These are phyloP conservation scores for Amazona ochrocephala DNA, from an alignment of 2,797 vertebrate species.

Conservation along the genomic window DNA sequence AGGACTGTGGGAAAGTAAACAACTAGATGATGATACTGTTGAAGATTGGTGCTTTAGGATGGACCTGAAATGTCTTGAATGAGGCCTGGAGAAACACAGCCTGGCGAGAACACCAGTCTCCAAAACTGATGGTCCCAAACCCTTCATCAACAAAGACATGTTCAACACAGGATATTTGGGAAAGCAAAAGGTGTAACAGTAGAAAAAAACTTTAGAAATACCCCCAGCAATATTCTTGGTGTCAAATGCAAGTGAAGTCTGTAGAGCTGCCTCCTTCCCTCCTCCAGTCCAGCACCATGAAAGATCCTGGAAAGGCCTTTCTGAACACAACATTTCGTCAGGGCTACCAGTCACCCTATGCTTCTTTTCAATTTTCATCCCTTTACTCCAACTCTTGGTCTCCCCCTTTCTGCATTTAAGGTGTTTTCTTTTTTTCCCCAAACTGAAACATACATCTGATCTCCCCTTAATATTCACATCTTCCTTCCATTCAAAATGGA, in stretches of 20 bases:
- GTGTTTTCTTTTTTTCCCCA: not conserved
- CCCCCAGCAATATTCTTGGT: not conserved
- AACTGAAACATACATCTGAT: not conserved
- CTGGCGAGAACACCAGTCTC: not conserved
- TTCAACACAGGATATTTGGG: accelerated
- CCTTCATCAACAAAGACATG: not conserved
- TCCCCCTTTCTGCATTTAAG: not conserved
- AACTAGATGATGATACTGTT: not conserved
- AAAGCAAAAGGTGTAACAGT: not conserved
- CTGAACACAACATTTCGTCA: not conserved
- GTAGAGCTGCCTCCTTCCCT: not conserved
- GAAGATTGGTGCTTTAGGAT: not conserved
- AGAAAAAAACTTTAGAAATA: not conserved
- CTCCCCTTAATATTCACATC: not conserved
- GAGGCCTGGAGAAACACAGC: not conserved
- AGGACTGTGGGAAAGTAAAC: not conserved
- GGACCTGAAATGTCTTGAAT: not conserved
- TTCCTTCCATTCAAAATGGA: not conserved
- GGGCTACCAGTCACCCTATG: not conserved
- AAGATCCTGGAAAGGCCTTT: not conserved
- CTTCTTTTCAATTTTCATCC: not conserved
- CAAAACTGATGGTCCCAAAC: not conserved
- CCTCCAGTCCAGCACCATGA: not conserved
- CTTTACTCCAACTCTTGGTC: not conserved
- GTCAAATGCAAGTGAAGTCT: not conserved